These are phyloP conservation scores for Pseudomyrmex cubaensis DNA, from an alignment of 1,140 invertebrate species.

Conservation along the genomic window DNA sequence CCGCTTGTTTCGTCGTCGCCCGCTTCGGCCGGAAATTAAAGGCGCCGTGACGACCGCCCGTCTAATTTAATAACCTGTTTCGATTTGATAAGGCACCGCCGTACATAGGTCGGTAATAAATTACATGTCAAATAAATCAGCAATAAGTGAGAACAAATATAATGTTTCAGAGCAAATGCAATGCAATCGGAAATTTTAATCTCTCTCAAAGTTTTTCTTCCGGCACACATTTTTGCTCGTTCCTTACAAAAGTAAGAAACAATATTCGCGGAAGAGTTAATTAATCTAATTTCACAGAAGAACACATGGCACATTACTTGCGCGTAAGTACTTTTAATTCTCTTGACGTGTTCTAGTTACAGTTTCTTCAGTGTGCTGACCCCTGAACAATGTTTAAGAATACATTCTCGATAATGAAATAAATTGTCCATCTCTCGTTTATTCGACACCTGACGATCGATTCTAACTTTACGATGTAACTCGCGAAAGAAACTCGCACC, in stretches of 20 bases:
- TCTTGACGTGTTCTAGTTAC: conserved; percentile 13
- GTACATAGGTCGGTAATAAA: conserved; percentile 40
- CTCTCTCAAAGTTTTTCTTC: no score
- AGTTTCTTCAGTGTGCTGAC: background rate
- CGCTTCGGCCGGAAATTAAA: conserved; percentile 37
- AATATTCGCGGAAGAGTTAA: background rate
- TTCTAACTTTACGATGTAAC: conserved; percentile 29
- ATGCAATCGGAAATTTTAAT: no score
- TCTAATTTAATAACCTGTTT: conserved; percentile 45
- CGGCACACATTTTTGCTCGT: conserved; percentile 5
- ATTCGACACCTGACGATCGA: conserved; percentile 8
- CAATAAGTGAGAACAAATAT: conserved; percentile 1
- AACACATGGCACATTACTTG: conserved; percentile 6
- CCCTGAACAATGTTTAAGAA: conserved; percentile 28
- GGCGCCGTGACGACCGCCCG: conserved; percentile 15
- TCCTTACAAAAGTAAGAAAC: background rate
- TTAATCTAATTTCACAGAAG: conserved; percentile 30
- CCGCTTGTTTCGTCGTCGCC: conserved; percentile 21
- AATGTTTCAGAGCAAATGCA: background rate
- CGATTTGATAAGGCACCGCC: conserved; percentile 45
- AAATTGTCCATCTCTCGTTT: background rate
- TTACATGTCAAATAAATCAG: conserved; percentile 8
- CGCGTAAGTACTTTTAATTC: background rate
- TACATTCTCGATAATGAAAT: background rate
- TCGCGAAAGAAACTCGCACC: conserved; percentile 36